A percentile compares a stretch with the other conserved stretches of the same genome.
These are phyloP conservation scores for Zele albiditarsus DNA, from an alignment of 2,888 invertebrate genomes.

Conservation along the genomic window DNA sequence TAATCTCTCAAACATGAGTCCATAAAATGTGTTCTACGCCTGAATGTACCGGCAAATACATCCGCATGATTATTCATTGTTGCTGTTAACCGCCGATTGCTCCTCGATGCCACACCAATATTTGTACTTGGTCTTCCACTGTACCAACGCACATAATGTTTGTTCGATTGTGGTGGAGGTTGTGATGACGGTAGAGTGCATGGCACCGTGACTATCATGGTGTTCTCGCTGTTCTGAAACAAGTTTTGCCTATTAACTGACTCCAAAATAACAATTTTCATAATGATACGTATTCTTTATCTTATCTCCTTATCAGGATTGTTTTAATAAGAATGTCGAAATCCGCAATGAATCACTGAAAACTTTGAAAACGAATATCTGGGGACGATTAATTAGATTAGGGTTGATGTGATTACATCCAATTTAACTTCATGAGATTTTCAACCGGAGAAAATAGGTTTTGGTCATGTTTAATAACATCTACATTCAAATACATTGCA, in stretches of 20 bases:
- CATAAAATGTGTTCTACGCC: constrained; percentile 78
- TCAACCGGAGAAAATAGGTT: no score
- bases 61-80: constrained; percentile 63
- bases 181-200: constrained; percentile 47
- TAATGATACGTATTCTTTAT: no score
- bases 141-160: constrained; percentile 65
- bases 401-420: no score
- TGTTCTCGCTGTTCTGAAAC: constrained; percentile 71
- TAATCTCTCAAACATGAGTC: constrained; percentile 80
- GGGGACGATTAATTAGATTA: no score
- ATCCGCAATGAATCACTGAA: no score
- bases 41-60: constrained; percentile 62
- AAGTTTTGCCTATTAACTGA: constrained; percentile 65
- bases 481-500: no score
- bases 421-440: no score
- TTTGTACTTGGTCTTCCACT: constrained; percentile 58
- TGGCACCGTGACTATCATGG: constrained; percentile 55
- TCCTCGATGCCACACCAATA: constrained; percentile 55
- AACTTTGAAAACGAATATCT: no score
- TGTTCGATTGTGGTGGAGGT: constrained; percentile 55
- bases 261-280: constrained; percentile 13
- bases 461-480: no score
- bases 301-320: no score
- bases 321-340: no score
- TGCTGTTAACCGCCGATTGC: constrained; percentile 58